These are phyloP conservation scores for Lutjanus argentimaculatus DNA, from an alignment of 2,797 vertebrate genomes.

Conservation along the genomic window DNA sequence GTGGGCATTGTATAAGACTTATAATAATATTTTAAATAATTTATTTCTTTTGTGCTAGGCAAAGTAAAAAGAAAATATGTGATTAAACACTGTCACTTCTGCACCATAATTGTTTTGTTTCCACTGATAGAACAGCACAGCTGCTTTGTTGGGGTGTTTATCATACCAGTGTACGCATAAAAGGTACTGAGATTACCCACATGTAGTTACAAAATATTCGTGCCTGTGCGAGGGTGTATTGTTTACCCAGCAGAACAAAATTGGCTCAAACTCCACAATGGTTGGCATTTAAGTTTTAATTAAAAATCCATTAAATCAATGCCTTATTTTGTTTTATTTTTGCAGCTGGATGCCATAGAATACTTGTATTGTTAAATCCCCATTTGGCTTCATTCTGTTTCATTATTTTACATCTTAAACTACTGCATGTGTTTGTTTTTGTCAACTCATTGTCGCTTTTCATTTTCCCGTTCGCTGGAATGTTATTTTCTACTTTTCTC, in stretches of 20 bases:
- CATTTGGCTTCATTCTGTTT: not conserved
- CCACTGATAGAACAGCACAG: not conserved
- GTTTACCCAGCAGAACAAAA: conserved; percentile 14
- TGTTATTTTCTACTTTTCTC: conserved; percentile 55
- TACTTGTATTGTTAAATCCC: not conserved
- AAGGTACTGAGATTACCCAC: not conserved
- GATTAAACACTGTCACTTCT: not conserved
- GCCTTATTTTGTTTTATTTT: conserved; percentile 21
- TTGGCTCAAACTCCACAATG: not conserved
- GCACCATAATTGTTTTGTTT: not conserved
- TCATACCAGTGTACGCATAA: not conserved
- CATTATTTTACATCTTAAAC: conserved; percentile 20
- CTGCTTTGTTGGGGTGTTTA: not conserved
- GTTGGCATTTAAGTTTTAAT: conserved; percentile 30
- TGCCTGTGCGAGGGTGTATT: not conserved
- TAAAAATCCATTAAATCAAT: conserved; percentile 36
- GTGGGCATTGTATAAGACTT: too few species aligned
- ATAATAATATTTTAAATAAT: too few species aligned
- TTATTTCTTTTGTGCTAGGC: too few species aligned
- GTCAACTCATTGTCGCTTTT: conserved; percentile 51
- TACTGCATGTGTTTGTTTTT: conserved; percentile 32
- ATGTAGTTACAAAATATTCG: not conserved
- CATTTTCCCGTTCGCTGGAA: conserved; percentile 40
- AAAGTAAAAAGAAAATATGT: not conserved
- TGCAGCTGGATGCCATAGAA: conserved; percentile 17